Conservation (phyloP, 1,140 invertebrate genomes). For the Bursaphelenchus mucronatus region DNA sequence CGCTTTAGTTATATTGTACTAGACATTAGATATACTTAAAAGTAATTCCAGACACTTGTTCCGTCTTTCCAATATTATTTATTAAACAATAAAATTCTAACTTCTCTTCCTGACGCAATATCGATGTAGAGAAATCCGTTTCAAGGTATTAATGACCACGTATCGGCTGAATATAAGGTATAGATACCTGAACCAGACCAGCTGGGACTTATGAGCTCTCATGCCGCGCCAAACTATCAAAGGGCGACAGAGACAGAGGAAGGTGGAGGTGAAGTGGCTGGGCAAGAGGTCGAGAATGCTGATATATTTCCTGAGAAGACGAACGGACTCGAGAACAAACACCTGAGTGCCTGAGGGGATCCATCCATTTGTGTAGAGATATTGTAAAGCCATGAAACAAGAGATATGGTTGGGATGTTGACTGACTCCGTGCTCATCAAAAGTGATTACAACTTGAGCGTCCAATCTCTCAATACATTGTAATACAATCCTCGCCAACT, state of each 20-base stretch:
- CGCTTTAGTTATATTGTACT: too few species aligned
- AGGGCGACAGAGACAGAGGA: slow-evolving; percentile 29
- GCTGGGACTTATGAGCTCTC: slow-evolving; percentile 77
- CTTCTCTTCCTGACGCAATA: slow-evolving; percentile 10
- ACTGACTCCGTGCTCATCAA: slow-evolving; percentile 83
- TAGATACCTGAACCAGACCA: slow-evolving; percentile 83
- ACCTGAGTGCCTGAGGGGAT: slow-evolving; percentile 40
- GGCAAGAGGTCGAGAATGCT: slow-evolving; percentile 44
- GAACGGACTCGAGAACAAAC: slow-evolving; percentile 48
- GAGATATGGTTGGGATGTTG: slow-evolving; percentile 82
- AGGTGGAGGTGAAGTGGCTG: slow-evolving; percentile 41
- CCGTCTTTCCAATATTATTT: too few species aligned
- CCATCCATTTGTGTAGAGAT: slow-evolving; percentile 43
- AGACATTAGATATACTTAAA: too few species aligned
- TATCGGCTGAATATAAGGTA: slow-evolving; percentile 86
- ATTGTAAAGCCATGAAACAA: slow-evolving; percentile 44
- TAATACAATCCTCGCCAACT: slow-evolving; percentile 71
- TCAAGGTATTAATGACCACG: slow-evolving; percentile 63
- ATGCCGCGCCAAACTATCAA: slow-evolving; percentile 69
- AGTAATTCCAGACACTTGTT: too few species aligned
- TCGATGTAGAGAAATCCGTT: slow-evolving; percentile 23
- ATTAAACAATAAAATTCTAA: too few species aligned
- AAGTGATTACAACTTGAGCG: slow-evolving; percentile 71
- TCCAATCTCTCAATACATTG: slow-evolving; percentile 70
- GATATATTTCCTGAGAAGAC: slow-evolving; percentile 73